Evolutionary conservation across 92 coral and sea anemone species (phyloP).

Genomic region (Pocillopora meandrina): DNA sequence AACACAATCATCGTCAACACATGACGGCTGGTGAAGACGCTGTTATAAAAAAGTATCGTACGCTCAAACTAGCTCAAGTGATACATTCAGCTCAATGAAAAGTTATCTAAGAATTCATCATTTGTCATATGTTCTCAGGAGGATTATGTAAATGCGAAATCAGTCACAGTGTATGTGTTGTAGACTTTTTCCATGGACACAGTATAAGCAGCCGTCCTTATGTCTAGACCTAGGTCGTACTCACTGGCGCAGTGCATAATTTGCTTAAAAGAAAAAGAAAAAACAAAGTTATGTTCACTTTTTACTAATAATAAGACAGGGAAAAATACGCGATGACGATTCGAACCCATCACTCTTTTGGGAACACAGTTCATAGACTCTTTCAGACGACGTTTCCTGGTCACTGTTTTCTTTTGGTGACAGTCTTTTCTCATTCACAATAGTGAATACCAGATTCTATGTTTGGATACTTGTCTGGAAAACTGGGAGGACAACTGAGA

Average conservation of each 20-base stretch:
- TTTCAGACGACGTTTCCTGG: no score
- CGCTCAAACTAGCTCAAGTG: background rate
- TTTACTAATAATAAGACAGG: no score
- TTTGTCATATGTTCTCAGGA: no score
- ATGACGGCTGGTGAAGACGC: background rate
- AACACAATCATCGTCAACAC: background rate
- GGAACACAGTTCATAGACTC: no score
- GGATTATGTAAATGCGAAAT: constrained; percentile 81
- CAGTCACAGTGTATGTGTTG: constrained; percentile 91
- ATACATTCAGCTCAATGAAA: background rate
- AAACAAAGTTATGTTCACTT: background rate
- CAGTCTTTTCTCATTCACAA: no score
- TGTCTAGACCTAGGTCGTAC: constrained; percentile 90
- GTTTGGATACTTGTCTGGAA: no score
- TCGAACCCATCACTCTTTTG: no score
- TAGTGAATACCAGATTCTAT: no score
- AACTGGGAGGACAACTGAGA: no score
- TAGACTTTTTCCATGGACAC: constrained; percentile 97
- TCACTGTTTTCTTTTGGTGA: no score
- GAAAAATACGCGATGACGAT: no score
- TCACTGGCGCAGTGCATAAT: constrained; percentile 95
- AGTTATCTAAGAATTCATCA: background rate
- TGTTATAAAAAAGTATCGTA: constrained; percentile 10
- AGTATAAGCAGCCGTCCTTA: constrained; percentile 93
- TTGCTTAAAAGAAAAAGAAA: constrained; percentile 64